Evolutionary conservation across 2,113 vertebrate genomes (phyloP).

Genomic region (Myanophis thanlyinensis): DNA sequence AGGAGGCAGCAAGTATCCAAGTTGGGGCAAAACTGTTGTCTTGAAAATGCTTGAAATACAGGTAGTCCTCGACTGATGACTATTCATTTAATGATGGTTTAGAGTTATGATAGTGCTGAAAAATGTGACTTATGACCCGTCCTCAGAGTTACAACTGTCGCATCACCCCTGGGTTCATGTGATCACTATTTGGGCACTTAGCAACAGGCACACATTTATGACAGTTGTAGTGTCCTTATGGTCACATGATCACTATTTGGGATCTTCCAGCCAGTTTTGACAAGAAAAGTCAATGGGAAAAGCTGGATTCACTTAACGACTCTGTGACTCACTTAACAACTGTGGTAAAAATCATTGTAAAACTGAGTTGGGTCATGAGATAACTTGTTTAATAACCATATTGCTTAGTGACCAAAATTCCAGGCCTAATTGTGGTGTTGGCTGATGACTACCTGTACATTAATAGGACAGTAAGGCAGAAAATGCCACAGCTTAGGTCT

Average conservation of each 20-base stretch:
- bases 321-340: not conserved
- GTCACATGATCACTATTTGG: not conserved
- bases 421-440: not conserved
- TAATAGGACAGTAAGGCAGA: constrained; percentile 58
- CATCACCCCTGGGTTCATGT: not conserved
- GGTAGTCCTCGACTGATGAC: not conserved
- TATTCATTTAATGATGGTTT: not conserved
- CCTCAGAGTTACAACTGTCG: too few relatives aligned
- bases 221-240: not conserved
- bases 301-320: not conserved
- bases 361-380: not conserved
- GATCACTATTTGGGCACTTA: not conserved
- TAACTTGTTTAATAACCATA: not conserved
- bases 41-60: constrained; percentile 44
- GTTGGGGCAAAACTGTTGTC: constrained; percentile 52
- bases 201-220: not conserved
- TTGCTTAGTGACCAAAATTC: not conserved
- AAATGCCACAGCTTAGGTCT: constrained; percentile 55
- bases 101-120: not conserved
- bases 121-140: not conserved
- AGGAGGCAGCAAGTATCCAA: constrained; percentile 77
- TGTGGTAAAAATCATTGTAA: not conserved
- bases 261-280: not conserved
- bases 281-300: not conserved
- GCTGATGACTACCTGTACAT: constrained; percentile 2